These are phyloP conservation scores for Cottus gobio DNA, from an alignment of 2,113 vertebrate species.

Conservation along the genomic window DNA sequence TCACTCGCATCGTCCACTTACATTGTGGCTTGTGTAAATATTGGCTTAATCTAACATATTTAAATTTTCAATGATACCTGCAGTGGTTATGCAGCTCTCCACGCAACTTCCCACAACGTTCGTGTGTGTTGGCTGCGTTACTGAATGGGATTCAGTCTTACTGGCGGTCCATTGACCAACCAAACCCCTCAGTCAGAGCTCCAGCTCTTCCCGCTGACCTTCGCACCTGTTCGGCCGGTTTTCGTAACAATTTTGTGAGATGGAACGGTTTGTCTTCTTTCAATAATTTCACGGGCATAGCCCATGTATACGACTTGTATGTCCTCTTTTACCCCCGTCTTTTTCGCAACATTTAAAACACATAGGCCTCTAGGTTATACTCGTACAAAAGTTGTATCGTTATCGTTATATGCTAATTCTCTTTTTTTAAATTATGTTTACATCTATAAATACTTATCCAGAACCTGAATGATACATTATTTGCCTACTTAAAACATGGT, in stretches of 20 bases:
- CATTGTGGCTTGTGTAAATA: neutral
- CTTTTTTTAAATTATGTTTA: neutral
- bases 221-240: slow-evolving; percentile 14
- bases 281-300: too few species aligned
- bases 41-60: neutral
- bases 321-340: too few species aligned
- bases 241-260: neutral
- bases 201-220: neutral
- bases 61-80: neutral
- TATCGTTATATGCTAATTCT: neutral
- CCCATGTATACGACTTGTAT: too few species aligned
- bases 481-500: neutral
- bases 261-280: neutral
- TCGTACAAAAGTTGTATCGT: neutral
- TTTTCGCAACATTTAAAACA: neutral
- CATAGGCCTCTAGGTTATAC: too few species aligned
- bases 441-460: too few species aligned
- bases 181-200: neutral
- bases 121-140: slow-evolving; percentile 15
- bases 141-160: slow-evolving; percentile 31
- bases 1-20: too few species aligned
- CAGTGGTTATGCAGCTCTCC: neutral
- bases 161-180: slow-evolving; percentile 41
- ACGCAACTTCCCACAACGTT: neutral
- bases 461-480: neutral